Percentiles rank a stretch among this genome's conserved stretches.
Evolutionary conservation across 2,797 vertebrate genomes (phyloP).

Genomic region (Pyrocephalus nanus): DNA sequence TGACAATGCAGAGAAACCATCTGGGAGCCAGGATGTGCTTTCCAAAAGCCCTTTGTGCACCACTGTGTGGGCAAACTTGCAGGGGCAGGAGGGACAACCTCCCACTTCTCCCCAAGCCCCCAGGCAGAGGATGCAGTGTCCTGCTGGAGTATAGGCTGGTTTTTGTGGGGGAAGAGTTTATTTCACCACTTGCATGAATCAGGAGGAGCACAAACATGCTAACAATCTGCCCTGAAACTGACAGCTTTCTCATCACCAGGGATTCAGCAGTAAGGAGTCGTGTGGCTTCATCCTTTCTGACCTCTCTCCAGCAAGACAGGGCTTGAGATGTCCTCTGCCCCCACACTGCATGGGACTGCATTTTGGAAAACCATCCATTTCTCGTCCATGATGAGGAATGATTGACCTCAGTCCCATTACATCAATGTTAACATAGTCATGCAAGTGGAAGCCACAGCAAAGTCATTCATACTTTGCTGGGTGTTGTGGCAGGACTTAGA

Average conservation of each 20-base stretch:
- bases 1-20: background rate
- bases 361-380: background rate
- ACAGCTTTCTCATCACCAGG: background rate
- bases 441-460: background rate
- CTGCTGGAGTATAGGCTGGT: background rate
- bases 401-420: background rate
- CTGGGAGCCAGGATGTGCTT: background rate
- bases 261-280: constrained; percentile 4
- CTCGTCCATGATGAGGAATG: background rate
- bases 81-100: background rate
- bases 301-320: background rate
- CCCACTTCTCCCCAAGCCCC: fast-evolving
- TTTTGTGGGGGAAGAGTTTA: background rate
- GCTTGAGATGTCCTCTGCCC: background rate
- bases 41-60: background rate
- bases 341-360: background rate
- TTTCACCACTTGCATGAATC: background rate
- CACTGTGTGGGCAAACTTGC: no score
- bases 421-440: fast-evolving
- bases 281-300: background rate
- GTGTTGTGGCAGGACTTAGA: background rate
- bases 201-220: background rate
- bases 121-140: background rate
- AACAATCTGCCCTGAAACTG: background rate
- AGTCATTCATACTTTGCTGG: background rate